A percentile compares a stretch with the other conserved stretches of the same genome.
Conservation (phyloP, 2,888 invertebrate genomes). For the Dorcus hopei region DNA sequence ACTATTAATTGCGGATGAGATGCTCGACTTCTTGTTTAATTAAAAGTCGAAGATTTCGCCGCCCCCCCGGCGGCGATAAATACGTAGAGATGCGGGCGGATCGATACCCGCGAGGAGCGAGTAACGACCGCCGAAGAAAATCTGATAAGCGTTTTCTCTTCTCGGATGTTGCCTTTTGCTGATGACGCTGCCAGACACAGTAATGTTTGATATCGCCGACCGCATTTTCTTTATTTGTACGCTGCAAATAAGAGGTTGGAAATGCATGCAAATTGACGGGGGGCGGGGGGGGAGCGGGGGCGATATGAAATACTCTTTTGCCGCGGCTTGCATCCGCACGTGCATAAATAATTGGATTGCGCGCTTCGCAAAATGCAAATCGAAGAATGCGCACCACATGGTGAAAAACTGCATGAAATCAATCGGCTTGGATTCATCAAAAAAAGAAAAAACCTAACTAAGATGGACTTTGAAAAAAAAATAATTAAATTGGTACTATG, state of each 20-base stretch:
- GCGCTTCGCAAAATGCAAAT: no score
- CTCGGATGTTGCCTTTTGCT: constrained; percentile 23
- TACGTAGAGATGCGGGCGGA: no score
- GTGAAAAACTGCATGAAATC: no score
- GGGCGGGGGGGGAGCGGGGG: neutral
- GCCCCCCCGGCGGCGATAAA: no score
- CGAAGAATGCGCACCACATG: no score
- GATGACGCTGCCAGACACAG: constrained; percentile 30
- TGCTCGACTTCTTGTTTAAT: no score
- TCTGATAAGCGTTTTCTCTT: constrained; percentile 35
- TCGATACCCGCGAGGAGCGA: constrained; percentile 16
- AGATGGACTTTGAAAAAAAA: no score
- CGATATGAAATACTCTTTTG: neutral
- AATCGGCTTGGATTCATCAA: no score
- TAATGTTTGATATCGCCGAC: constrained; percentile 12
- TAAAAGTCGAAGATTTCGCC: no score
- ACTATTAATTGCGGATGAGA: no score
- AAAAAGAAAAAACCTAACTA: no score
- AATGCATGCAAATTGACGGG: neutral
- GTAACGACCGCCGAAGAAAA: constrained; percentile 37
- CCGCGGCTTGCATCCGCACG: neutral
- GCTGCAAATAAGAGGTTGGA: neutral
- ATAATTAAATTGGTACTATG: no score
- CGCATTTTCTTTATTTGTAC: neutral
- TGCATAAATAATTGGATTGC: neutral